These are phyloP conservation scores for Teleogryllus occipitalis DNA, from an alignment of 1,140 invertebrate species.

Conservation along the genomic window DNA sequence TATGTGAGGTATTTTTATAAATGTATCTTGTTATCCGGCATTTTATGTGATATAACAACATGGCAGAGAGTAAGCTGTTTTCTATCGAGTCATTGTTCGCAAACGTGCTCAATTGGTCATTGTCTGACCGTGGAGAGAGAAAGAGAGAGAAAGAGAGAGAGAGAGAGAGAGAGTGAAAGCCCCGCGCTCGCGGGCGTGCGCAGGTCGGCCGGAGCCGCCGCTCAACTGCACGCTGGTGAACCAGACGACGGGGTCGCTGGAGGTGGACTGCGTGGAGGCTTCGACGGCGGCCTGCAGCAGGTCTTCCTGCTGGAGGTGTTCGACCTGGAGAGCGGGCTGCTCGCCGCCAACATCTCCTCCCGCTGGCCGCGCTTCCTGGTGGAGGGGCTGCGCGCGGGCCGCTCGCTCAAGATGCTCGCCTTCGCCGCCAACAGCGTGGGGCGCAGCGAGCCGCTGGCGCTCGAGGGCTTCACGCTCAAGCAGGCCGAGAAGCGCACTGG, in stretches of 20 bases:
- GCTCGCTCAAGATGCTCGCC: constrained; percentile 56
- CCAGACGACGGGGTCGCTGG: constrained; percentile 67
- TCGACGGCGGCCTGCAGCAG: constrained; percentile 67
- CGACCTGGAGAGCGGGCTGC: constrained; percentile 28
- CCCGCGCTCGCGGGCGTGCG: constrained; percentile 7
- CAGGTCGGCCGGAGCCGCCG: constrained; percentile 64
- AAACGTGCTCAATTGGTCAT: neutral
- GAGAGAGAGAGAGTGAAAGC: neutral
- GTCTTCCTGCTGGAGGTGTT: constrained; percentile 43
- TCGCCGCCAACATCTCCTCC: constrained; percentile 59
- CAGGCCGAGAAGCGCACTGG: constrained; percentile 72
- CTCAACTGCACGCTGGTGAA: constrained; percentile 71
- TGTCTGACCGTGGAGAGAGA: neutral
- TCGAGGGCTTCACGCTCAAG: constrained; percentile 61
- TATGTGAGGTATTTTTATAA: no score
- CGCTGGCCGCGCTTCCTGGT: constrained; percentile 56
- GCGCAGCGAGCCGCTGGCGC: constrained; percentile 53
- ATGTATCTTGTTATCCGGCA: no score
- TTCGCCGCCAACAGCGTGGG: constrained; percentile 81
- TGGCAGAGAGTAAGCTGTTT: no score
- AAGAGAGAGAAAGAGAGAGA: neutral
- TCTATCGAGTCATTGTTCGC: neutral
- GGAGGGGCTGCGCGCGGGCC: constrained; percentile 57
- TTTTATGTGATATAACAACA: no score
- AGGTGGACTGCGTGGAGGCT: constrained; percentile 68